These are phyloP conservation scores for Tor tambroides DNA, from an alignment of 2,113 vertebrate genomes.

Conservation along the genomic window DNA sequence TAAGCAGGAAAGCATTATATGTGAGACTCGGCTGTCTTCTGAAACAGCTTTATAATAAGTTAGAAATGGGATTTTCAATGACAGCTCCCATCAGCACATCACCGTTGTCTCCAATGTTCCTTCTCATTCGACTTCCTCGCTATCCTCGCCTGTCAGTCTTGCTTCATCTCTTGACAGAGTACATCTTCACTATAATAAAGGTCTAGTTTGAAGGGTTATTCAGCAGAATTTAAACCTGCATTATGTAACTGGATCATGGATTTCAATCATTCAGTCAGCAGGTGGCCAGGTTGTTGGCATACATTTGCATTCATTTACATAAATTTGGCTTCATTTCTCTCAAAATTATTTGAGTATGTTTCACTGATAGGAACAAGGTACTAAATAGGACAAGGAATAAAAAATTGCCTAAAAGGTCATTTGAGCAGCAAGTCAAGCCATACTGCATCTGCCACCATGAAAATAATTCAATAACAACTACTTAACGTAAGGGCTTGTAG, in stretches of 20 bases:
- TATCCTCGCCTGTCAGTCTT: constrained; percentile 8
- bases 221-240: constrained; percentile 19
- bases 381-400: background rate
- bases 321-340: constrained; percentile 10
- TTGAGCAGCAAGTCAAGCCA: background rate
- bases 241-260: constrained; percentile 19
- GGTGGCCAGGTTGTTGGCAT: constrained; percentile 30
- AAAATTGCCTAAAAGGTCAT: background rate
- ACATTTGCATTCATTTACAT: constrained; percentile 56
- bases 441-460: background rate
- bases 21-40: background rate
- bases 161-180: constrained; percentile 17
- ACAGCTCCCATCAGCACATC: constrained; percentile 13
- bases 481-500: background rate
- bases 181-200: constrained; percentile 16
- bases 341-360: constrained; percentile 1
- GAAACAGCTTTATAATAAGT: constrained; percentile 19
- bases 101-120: background rate
- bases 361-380: background rate
- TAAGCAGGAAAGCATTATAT: constrained; percentile 13
- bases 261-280: constrained; percentile 50
- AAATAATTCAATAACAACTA: background rate
- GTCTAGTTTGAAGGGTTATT: background rate
- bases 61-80: constrained; percentile 36
- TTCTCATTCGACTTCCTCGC: background rate